Percentiles rank a stretch among this genome's conserved stretches.
phyloP scores from a whole-genome alignment of 2,797 vertebrate genomes.

The Enteromius paludinosus region DNA sequence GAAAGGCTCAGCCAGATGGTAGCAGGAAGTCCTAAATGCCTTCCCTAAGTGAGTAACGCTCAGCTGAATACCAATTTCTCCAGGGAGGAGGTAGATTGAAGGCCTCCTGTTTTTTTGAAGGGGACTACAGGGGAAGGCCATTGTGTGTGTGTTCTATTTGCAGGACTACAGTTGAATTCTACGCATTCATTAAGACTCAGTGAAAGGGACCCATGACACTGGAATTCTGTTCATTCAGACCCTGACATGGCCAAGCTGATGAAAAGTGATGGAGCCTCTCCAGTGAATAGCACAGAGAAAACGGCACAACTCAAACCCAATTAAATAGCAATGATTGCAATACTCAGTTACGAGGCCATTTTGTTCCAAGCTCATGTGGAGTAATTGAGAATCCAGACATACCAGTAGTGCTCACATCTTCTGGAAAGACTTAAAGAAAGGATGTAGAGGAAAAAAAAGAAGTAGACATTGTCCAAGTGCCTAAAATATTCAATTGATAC shows the following conservation, averaged over 20 bases:
- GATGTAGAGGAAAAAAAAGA: constrained; percentile 9
- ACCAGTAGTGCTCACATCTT: constrained; percentile 34
- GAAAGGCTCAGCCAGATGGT: constrained; percentile 53
- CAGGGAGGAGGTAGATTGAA: constrained; percentile 75
- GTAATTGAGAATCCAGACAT: constrained; percentile 52
- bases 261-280: constrained; percentile 72
- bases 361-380: constrained; percentile 46
- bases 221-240: constrained; percentile 73
- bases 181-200: constrained; percentile 73
- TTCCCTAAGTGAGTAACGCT: constrained; percentile 78
- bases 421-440: neutral
- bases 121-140: constrained; percentile 66
- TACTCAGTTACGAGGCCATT: constrained; percentile 53
- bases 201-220: constrained; percentile 66
- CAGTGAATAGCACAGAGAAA: constrained; percentile 70
- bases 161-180: constrained; percentile 69
- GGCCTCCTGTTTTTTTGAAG: constrained; percentile 67
- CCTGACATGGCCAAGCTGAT: constrained; percentile 65
- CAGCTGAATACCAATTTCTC: constrained; percentile 78
- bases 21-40: constrained; percentile 67
- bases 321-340: constrained; percentile 74
- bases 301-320: constrained; percentile 69
- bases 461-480: neutral
- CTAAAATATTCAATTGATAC: neutral
- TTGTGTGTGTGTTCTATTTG: constrained; percentile 68